Evolutionary conservation across 2,888 invertebrate genomes (phyloP).

Genomic region (Rhogogaster chlorosoma): DNA sequence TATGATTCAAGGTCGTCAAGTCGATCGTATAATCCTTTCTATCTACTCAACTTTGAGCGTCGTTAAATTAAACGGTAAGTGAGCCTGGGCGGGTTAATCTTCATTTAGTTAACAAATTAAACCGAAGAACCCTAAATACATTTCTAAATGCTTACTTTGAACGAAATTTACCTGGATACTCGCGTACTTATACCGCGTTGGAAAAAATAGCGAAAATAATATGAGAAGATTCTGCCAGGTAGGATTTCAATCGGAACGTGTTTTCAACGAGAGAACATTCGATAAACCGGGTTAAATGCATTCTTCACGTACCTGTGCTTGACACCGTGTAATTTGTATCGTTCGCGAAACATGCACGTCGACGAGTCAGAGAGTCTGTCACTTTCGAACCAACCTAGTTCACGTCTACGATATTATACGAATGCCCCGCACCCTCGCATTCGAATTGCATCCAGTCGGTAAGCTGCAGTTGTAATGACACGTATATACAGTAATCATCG

Average conservation of each 20-base stretch:
- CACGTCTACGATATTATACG: background rate
- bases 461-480: background rate
- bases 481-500: background rate
- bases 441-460: background rate
- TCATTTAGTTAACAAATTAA: background rate
- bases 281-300: background rate
- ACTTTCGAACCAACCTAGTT: background rate
- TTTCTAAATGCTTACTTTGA: background rate
- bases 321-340: constrained; percentile 9
- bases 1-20: constrained; percentile 14
- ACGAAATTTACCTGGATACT: background rate
- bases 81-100: constrained; percentile 4
- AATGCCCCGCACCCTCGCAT: background rate
- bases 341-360: background rate
- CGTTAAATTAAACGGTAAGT: constrained; percentile 20
- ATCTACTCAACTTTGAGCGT: constrained; percentile 13
- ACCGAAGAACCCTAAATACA: background rate
- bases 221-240: background rate
- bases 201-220: background rate
- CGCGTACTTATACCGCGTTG: background rate
- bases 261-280: background rate
- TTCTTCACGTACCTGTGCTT: constrained; percentile 21
- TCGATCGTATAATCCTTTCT: constrained; percentile 11
- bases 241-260: background rate
- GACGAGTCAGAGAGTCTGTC: background rate